A percentile compares a stretch with the other conserved stretches of the same genome.
These are phyloP conservation scores for Ictidomys tridecemlineatus DNA, from an alignment of 2,113 vertebrate genomes.

Conservation along the genomic window DNA sequence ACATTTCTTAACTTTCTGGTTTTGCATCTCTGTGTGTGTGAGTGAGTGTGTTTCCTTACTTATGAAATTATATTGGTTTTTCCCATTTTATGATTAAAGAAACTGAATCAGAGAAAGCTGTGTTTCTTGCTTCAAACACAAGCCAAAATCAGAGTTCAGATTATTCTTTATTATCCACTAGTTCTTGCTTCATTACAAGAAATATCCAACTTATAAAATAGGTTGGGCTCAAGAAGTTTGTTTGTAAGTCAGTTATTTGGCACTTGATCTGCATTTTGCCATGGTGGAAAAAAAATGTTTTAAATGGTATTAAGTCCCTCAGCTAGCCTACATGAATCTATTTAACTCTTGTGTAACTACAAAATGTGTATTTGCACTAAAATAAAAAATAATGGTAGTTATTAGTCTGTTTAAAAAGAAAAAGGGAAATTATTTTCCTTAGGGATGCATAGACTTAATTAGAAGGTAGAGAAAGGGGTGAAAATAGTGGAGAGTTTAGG, in stretches of 20 bases:
- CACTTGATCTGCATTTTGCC: constrained; percentile 46
- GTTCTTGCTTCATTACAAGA: constrained; percentile 21
- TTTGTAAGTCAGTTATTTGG: constrained; percentile 59
- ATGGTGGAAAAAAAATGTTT: not conserved
- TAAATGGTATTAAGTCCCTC: constrained; percentile 47
- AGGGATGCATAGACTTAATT: not conserved
- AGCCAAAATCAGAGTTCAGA: not conserved
- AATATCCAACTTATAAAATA: constrained; percentile 33
- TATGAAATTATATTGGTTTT: constrained; percentile 33
- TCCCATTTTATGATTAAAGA: constrained; percentile 63
- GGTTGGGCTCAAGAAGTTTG: constrained; percentile 64
- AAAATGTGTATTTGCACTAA: not conserved
- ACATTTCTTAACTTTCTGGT: not conserved
- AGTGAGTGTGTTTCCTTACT: not conserved
- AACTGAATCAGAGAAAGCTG: not conserved
- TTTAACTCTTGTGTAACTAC: constrained; percentile 26
- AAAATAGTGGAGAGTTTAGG: not conserved
- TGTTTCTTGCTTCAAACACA: constrained; percentile 1
- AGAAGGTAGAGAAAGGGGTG: not conserved
- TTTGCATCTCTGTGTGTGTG: constrained; percentile 6
- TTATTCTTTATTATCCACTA: constrained; percentile 17
- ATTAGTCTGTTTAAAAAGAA: constrained; percentile 32
- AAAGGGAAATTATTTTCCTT: not conserved
- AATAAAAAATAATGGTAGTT: not conserved
- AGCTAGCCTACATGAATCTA: not conserved